These are phyloP conservation scores for Xiphias gladius DNA, from an alignment of 2,113 vertebrate species.

Conservation along the genomic window DNA sequence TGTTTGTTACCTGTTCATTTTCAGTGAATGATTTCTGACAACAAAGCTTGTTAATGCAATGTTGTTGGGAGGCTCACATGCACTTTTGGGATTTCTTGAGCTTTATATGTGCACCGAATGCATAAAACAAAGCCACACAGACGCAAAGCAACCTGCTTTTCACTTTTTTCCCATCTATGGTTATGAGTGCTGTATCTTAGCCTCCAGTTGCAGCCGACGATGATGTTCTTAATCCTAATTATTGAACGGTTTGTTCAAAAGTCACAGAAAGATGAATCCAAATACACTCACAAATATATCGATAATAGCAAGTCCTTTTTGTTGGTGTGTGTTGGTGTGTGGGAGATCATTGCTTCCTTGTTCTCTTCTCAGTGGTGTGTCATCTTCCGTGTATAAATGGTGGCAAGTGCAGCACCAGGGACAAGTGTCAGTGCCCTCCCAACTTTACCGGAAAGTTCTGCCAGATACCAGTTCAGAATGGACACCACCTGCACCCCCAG, in stretches of 20 bases:
- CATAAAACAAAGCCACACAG: too few relatives aligned
- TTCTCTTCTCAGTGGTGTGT: conserved; percentile 91
- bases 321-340: background rate
- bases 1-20: background rate
- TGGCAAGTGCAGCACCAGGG: conserved; percentile 93
- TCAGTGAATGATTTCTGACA: background rate
- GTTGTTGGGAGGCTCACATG: too few relatives aligned
- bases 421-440: conserved; percentile 97
- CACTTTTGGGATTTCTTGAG: too few relatives aligned
- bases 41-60: too few relatives aligned
- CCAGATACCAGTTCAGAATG: conserved; percentile 90
- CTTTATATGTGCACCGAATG: too few relatives aligned
- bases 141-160: too few relatives aligned
- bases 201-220: too few relatives aligned
- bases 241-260: background rate
- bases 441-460: conserved; percentile 97
- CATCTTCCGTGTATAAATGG: conserved; percentile 98
- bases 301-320: background rate
- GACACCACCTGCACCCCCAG: conserved; percentile 71
- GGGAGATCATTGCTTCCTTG: background rate
- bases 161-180: too few relatives aligned
- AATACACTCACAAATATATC: background rate
- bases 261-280: background rate
- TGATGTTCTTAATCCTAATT: too few relatives aligned
- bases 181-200: too few relatives aligned